Base-by-base conservation (phyloP, 2,888 invertebrate genomes). In the Watsonalla binaria region DNA sequence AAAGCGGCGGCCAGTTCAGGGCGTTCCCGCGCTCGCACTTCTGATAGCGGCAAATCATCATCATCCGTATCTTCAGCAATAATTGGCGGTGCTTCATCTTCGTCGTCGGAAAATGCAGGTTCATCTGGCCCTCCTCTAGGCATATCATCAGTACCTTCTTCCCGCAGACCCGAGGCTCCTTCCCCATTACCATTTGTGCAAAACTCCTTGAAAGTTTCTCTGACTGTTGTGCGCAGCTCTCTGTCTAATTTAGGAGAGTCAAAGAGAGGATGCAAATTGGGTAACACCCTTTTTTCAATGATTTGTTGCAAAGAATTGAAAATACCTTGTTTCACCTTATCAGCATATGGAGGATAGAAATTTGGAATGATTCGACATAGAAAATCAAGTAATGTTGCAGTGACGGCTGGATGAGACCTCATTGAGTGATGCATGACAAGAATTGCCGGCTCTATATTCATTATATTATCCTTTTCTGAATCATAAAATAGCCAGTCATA, bases 401-500 rank as follows among this genome's bases (percentile, higher is more conserved):
- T 97, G 62, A 97, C 96, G 14, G 95, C 95, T 49, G 97, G 96
- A 88, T 98, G 97, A 56, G 96, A 96, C 74, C 96, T 92, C 94
- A 98, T 95, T 48, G 97, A 97, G 89, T 97, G 96, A 82, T 96
- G 96, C 97, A 98, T 98, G 33, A 98, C 97, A 63, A 98, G 92
- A 70, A 98, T 97, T 9, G 97, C 97, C 24, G 98, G 97, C 87
- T 98, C 97, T 68, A 98, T 97, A 83, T 98, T 97, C 98, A 98
- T 98, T 61, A 98, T 98, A 80, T 97, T 97, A 83, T 98, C 97
- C 78, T 95, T 96, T 66, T 96, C 96, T 15, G 96, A 93, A 70
- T 98, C 97, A 85, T 96, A 98, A 75, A 97, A 96, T 47, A 98
- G 86, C 98, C 98, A 98, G 82, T 98, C 98, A 82, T 96, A 97